A percentile compares a stretch with the other conserved stretches of the same genome.
These are phyloP conservation scores for Sebastiscus tertius DNA, from an alignment of 2,797 vertebrate genomes.

Conservation along the genomic window DNA sequence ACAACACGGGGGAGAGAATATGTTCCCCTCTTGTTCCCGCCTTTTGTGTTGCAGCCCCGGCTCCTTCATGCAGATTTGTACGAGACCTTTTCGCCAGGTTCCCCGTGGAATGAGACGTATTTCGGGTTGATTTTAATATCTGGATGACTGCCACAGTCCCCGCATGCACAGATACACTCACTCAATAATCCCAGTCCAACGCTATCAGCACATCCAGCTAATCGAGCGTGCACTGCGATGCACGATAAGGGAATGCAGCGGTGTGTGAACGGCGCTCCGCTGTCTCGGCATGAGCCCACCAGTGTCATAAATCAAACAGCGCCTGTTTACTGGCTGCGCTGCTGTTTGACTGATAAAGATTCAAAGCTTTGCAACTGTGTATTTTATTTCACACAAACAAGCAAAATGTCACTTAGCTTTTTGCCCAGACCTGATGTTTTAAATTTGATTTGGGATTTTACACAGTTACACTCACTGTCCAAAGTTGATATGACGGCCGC, in stretches of 20 bases:
- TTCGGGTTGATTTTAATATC: constrained; percentile 49
- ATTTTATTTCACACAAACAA: constrained; percentile 48
- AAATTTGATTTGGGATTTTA: constrained; percentile 46
- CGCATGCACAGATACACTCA: not conserved
- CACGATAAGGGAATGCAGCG: constrained; percentile 50
- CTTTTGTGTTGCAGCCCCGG: constrained; percentile 30
- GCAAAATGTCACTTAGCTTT: constrained; percentile 34
- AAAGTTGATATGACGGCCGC: constrained; percentile 37
- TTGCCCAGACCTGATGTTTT: constrained; percentile 46
- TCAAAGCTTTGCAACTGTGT: constrained; percentile 33
- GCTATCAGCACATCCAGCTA: constrained; percentile 26
- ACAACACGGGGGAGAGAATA: constrained; percentile 11
- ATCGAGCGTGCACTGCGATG: constrained; percentile 28
- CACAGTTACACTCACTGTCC: constrained; percentile 41
- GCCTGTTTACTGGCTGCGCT: constrained; percentile 40
- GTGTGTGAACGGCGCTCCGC: constrained; percentile 19
- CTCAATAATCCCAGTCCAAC: constrained; percentile 9
- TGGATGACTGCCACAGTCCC: constrained; percentile 30
- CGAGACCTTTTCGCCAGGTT: constrained; percentile 30
- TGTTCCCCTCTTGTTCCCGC: constrained; percentile 20
- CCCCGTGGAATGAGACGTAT: constrained; percentile 31
- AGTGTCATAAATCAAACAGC: constrained; percentile 53
- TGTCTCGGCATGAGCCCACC: constrained; percentile 6
- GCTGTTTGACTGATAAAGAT: constrained; percentile 53
- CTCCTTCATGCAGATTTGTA: constrained; percentile 34